Base-by-base conservation (phyloP, 2,888 invertebrate species). In the Eupeodes luniger region DNA sequence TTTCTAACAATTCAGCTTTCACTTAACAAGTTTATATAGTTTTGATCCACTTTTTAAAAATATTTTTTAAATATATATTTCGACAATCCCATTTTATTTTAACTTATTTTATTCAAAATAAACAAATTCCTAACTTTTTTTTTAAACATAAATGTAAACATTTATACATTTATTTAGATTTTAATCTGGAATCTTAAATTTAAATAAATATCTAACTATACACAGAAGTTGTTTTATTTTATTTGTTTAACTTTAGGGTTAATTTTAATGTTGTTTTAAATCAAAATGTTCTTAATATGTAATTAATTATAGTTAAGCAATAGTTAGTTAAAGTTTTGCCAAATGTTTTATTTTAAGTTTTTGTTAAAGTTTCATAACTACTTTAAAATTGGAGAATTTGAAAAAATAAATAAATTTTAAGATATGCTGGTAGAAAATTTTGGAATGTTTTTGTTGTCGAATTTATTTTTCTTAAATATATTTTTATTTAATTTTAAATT, bases 341-440 rank as follows among this genome's bases (percentile, higher is more conserved):
- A 27, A 27, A 27, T 27, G 27, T 27, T 27, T 27, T 27, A 27
- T 2, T 27, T 27, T 27, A 27, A 27, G 27, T 27, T 49, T 19
- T 72, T 44, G 44, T 49, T 5, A 70, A 19, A 55, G 53, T 2
- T 34, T 70, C 55, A 34, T 34, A 59, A 9, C 9, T 59, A 14
- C 12, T 34, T 34, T 7, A 34, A 59, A 59, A 59, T 59, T 59
- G 59, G 59, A 59, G 9, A 59, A 4, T 1, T 36, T 67, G 6
- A 64, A 85, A 78, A 36, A 74, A 51, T 67, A 75, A 69, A 77
- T 53, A 2, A 36, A 57, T 81, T 16, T 72, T 55, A 7, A 69
- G 87, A 87, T 87, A 87, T 87, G 87, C 80, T 55, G 77, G 77
- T 87, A 72, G 67, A 74, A 80, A 80, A 51, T 84, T 62, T 53